Evolutionary conservation across 2,888 invertebrate genomes (phyloP).

Genomic region (Leucoma salicis): DNA sequence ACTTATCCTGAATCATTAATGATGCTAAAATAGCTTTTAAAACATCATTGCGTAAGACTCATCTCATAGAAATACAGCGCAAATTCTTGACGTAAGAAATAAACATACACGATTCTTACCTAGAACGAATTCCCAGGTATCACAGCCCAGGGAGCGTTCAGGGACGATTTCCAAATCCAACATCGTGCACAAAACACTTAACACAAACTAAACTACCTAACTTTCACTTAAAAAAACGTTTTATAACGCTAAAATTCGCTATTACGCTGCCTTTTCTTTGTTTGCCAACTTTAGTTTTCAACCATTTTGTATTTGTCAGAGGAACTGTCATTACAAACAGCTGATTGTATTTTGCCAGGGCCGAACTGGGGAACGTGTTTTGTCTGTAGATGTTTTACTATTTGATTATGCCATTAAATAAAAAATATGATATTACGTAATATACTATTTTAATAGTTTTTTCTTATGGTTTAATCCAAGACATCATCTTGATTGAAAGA

Average conservation of each 20-base stretch:
- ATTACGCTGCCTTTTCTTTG: slow-evolving; percentile 80
- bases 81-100: slow-evolving; percentile 77
- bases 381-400: neutral
- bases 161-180: slow-evolving; percentile 98
- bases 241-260: slow-evolving; percentile 66
- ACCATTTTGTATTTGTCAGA: slow-evolving; percentile 83
- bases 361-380: slow-evolving; percentile 35
- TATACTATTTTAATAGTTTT: neutral
- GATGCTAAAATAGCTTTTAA: slow-evolving; percentile 33
- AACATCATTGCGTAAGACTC: slow-evolving; percentile 72
- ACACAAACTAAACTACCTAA: slow-evolving; percentile 89
- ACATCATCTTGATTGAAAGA: neutral
- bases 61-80: slow-evolving; percentile 73
- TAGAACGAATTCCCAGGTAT: slow-evolving; percentile 98
- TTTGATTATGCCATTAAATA: neutral
- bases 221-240: slow-evolving; percentile 70
- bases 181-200: slow-evolving; percentile 88
- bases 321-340: slow-evolving; percentile 83
- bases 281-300: slow-evolving; percentile 82
- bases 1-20: slow-evolving; percentile 16
- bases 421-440: neutral
- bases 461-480: neutral
- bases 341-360: slow-evolving; percentile 79
- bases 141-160: slow-evolving; percentile 96
- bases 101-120: slow-evolving; percentile 86